phyloP scores from a whole-genome alignment of 2,888 invertebrate genomes.

The Lithophane socia region DNA sequence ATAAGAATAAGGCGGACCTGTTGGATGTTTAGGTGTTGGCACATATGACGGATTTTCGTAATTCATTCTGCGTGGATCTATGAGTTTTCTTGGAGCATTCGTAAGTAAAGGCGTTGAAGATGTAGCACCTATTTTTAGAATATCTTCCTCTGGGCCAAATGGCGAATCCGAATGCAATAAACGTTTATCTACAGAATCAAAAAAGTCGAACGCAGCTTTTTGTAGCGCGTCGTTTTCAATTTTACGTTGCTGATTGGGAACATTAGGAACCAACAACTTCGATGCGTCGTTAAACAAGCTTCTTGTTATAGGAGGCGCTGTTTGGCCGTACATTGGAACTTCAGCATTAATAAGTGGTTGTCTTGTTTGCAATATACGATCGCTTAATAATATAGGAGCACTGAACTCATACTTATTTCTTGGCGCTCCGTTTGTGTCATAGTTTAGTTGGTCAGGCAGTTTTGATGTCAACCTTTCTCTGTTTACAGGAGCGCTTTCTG shows the following conservation, averaged over 20 bases:
- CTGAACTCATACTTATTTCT: constrained; percentile 1
- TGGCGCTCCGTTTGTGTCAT: constrained; percentile 7
- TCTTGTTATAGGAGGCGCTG: constrained; percentile 6
- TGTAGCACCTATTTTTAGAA: background rate
- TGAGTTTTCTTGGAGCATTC: background rate
- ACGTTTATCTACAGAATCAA: constrained; percentile 16
- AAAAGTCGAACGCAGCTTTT: background rate
- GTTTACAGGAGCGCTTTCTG: constrained; percentile 16
- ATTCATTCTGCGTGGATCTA: background rate
- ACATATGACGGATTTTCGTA: background rate
- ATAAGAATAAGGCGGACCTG: constrained; percentile 1
- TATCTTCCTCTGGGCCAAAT: background rate
- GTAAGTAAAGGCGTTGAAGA: background rate
- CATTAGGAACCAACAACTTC: background rate
- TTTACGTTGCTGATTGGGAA: background rate
- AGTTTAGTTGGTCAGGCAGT: background rate
- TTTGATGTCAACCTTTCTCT: constrained; percentile 10
- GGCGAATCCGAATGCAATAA: background rate
- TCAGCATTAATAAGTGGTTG: constrained; percentile 2
- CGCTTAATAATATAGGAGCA: constrained; percentile 7
- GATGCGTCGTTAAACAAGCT: background rate
- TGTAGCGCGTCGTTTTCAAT: background rate
- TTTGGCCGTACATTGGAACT: background rate
- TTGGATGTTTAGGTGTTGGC: background rate
- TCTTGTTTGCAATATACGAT: constrained; percentile 1